Conservation (phyloP, 2,888 invertebrate species). For the Xanthostigma xanthostigma region DNA sequence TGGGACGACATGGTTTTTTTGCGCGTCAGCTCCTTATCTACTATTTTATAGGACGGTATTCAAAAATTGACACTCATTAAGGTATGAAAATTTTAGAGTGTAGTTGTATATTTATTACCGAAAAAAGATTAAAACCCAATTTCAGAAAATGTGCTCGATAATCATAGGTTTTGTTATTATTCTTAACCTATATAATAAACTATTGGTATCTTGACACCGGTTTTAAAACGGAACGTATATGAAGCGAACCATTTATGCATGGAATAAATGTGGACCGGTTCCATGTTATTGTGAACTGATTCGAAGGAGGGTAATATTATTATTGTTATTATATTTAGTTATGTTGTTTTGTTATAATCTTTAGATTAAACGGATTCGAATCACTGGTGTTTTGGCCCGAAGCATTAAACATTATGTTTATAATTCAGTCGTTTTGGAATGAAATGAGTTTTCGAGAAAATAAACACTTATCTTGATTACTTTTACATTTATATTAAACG, state of each 20-base stretch:
- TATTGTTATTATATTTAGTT: too few species aligned
- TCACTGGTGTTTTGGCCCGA: constrained; percentile 2
- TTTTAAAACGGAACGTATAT: too few species aligned
- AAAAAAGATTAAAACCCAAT: constrained; percentile 16
- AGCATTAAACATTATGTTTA: constrained; percentile 1
- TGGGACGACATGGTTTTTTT: too few species aligned
- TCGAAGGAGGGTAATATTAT: too few species aligned
- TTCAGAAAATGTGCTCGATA: constrained; percentile 15
- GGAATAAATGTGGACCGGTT: too few species aligned
- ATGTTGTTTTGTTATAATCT: too few species aligned
- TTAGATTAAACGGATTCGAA: constrained; percentile 5
- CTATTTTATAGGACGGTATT: too few species aligned
- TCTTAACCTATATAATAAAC: constrained; percentile 15
- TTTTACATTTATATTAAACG: not conserved
- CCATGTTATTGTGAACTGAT: too few species aligned
- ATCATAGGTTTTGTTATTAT: constrained; percentile 18
- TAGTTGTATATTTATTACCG: constrained; percentile 12
- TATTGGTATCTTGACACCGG: constrained; percentile 1
- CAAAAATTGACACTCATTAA: too few species aligned
- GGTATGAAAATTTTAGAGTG: constrained; percentile 6
- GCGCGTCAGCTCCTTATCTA: too few species aligned
- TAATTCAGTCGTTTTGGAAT: not conserved
- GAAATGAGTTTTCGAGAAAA: constrained; percentile 1
- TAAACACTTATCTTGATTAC: constrained; percentile 1
- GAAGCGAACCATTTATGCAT: too few species aligned